A percentile compares a stretch with the other conserved stretches of the same genome.
These are phyloP conservation scores for Oreohelix idahoensis DNA, from an alignment of 1,140 invertebrate species.

Conservation along the genomic window DNA sequence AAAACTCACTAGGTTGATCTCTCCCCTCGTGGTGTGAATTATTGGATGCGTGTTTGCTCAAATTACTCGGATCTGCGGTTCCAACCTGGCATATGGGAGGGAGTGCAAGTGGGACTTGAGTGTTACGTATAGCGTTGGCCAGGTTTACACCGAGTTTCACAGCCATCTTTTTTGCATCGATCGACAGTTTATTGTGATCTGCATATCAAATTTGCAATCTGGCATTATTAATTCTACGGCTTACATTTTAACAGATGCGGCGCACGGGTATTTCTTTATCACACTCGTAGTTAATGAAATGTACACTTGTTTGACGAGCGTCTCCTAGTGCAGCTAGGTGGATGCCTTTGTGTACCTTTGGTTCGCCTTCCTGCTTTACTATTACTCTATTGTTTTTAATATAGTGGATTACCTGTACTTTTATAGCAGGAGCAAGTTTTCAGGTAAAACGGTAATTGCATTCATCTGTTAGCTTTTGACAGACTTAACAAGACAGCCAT, in stretches of 20 bases:
- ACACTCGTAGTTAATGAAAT: neutral
- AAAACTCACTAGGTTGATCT: neutral
- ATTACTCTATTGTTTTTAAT: no score
- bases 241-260: neutral
- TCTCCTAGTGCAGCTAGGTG: no score
- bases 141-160: neutral
- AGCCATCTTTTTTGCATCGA: neutral
- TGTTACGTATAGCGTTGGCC: neutral
- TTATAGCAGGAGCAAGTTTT: no score
- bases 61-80: neutral
- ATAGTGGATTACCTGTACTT: no score
- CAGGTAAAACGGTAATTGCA: no score
- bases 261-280: neutral
- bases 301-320: neutral
- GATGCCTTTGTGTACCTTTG: neutral
- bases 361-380: no score
- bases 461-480: no score
- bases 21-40: neutral
- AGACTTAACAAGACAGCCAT: no score
- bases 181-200: neutral
- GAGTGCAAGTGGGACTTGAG: neutral
- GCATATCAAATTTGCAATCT: constrained; percentile 6
- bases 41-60: neutral
- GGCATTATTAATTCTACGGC: neutral
- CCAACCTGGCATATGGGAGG: neutral